phyloP scores from a whole-genome alignment of 1,140 invertebrate species.

The Ips nitidus region DNA sequence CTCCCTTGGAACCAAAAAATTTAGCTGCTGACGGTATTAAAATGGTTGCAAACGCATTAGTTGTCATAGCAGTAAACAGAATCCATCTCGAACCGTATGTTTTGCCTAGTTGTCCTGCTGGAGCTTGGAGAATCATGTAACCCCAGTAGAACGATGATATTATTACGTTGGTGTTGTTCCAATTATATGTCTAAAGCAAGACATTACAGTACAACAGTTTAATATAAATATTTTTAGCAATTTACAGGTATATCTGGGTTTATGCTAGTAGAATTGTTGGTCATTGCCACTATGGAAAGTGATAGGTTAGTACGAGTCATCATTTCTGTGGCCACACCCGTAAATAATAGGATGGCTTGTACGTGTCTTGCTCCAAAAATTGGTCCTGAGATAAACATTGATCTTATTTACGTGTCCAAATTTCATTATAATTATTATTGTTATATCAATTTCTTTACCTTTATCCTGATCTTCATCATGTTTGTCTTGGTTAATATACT shows the following conservation, averaged over 20 bases:
- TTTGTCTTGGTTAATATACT: no score
- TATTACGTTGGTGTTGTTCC: slow-evolving; percentile 55
- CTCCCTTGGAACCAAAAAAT: slow-evolving; percentile 59
- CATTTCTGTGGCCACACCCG: slow-evolving; percentile 21
- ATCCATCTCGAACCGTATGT: slow-evolving; percentile 64
- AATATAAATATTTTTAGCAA: neutral
- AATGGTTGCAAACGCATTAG: slow-evolving; percentile 56
- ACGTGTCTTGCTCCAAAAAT: slow-evolving; percentile 24
- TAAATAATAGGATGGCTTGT: slow-evolving; percentile 24
- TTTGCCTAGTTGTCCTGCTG: slow-evolving; percentile 67
- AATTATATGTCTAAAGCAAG: slow-evolving; percentile 46
- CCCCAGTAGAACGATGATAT: slow-evolving; percentile 69
- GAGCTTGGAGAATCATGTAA: slow-evolving; percentile 59
- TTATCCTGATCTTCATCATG: no score
- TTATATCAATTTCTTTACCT: no score
- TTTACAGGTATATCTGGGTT: slow-evolving; percentile 25
- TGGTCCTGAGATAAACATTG: slow-evolving; percentile 13
- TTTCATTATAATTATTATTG: no score
- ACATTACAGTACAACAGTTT: neutral
- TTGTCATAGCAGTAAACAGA: slow-evolving; percentile 59
- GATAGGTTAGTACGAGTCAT: slow-evolving; percentile 32
- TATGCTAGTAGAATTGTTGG: slow-evolving; percentile 21
- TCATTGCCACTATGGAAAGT: slow-evolving; percentile 40
- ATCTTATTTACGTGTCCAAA: neutral
- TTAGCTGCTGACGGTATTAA: slow-evolving; percentile 54